These are phyloP conservation scores for Danio rerio DNA, from an alignment of 2,113 vertebrate species.

Conservation along the genomic window DNA sequence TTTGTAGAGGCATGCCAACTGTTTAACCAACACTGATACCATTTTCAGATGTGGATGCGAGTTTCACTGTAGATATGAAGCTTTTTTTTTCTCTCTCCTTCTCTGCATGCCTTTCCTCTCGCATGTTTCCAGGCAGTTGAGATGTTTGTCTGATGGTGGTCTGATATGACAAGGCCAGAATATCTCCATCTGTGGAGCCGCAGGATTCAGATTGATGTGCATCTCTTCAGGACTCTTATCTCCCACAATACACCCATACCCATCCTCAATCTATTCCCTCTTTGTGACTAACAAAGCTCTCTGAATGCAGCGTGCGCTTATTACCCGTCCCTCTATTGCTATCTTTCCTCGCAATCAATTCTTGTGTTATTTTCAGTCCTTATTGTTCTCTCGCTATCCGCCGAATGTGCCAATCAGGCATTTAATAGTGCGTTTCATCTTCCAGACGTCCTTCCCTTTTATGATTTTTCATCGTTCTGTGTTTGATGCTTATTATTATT, in stretches of 20 bases:
- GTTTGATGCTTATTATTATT: neutral
- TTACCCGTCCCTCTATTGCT: constrained; percentile 16
- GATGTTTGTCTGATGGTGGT: constrained; percentile 9
- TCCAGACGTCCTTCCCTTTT: neutral
- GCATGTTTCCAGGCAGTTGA: constrained; percentile 8
- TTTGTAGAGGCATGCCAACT: neutral
- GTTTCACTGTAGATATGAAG: constrained; percentile 1
- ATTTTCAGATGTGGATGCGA: constrained; percentile 30
- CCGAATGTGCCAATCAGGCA: neutral
- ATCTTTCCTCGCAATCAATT: neutral
- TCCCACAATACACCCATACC: constrained; percentile 21
- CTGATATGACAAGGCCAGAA: constrained; percentile 9
- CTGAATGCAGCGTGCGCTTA: constrained; percentile 1
- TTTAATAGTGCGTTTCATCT: neutral
- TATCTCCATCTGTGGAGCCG: constrained; percentile 26
- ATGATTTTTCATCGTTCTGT: neutral
- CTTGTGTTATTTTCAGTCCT: neutral
- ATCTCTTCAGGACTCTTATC: constrained; percentile 39
- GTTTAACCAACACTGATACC: constrained; percentile 31
- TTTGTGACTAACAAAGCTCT: constrained; percentile 10
- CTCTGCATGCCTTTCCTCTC: constrained; percentile 11
- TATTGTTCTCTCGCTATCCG: neutral
- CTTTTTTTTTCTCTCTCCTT: neutral
- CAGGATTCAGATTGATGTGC: constrained; percentile 14
- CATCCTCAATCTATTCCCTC: neutral